Base-by-base conservation (phyloP, 2,888 invertebrate species). In the Emmelina monodactyla region DNA sequence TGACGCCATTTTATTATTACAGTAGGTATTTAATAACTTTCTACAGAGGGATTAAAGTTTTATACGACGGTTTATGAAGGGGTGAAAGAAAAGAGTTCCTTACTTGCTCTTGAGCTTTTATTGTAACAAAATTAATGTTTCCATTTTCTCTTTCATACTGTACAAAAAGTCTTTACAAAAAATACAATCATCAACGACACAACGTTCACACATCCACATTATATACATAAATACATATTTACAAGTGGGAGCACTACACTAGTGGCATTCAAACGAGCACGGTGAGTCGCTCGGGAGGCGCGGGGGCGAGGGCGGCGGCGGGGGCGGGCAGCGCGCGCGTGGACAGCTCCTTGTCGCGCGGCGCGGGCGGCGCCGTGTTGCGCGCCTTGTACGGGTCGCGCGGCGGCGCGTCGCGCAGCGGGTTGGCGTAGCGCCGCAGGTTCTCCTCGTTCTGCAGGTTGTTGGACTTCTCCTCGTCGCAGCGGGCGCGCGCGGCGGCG, bases 381-480 rank as follows among this genome's bases (percentile, higher is more conserved):
- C 89, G 84, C 64, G 91, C 88, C 61, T 91, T 91, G 41, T 92
- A 89, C 75, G 93, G 92, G 72, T 90, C 91, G 43, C 91, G 80
- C 64, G 88, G 40, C 44, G 53, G 37, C 28, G 40, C 35, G 29
- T 80, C 44, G 55, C 89, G 89, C 38, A 92, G 71, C 3, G 91
- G 90, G 70, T 92, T 92, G 31, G 88, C 87, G 67, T 90, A 91
- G 44, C 92, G 84, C 34, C 93, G 83, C 38, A 94, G 79, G 61
- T 93, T 94, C 67, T 94, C 94, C 60, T 93, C 92, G 64, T 93
- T 94, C 69, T 94, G 94, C 38, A 92, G 70, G 66, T 94, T 94
- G 66, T 94, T 94, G 2, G 93, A 91, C 62, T 93, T 93, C 57
- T 93, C 92, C 57, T 92, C 92, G 57, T 91, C 90, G 55, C 88